Percentiles rank a stretch among this genome's conserved stretches.
phyloP scores from a whole-genome alignment of 92 coral and sea anemone species.

The Epizoanthus scotinus region DNA sequence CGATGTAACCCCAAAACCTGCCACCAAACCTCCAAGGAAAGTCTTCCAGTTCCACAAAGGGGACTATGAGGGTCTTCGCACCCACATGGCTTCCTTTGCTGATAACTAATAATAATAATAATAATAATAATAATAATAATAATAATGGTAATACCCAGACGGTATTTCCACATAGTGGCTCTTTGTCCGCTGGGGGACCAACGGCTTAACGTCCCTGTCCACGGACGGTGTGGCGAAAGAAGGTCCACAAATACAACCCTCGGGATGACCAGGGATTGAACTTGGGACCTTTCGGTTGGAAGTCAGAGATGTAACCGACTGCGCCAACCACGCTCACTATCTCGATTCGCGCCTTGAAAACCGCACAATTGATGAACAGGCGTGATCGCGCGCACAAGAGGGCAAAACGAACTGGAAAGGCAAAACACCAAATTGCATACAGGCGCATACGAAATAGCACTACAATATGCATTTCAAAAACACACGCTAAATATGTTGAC shows the following conservation, averaged over 20 bases:
- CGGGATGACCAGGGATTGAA: too few relatives aligned
- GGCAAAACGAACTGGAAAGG: constrained; percentile 24
- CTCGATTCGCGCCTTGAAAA: constrained; percentile 33
- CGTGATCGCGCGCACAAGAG: constrained; percentile 43
- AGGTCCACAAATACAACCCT: too few relatives aligned
- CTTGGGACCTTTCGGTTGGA: too few relatives aligned
- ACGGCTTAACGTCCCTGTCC: too few relatives aligned
- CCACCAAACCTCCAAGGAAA: constrained; percentile 50
- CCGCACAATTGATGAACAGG: constrained; percentile 50
- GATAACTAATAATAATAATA: constrained; percentile 15
- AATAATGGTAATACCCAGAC: too few relatives aligned
- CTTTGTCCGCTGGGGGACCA: too few relatives aligned
- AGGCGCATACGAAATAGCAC: constrained; percentile 16
- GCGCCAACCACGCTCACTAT: too few relatives aligned
- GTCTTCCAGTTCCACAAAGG: constrained; percentile 47
- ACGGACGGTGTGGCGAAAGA: too few relatives aligned
- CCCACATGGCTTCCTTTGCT: constrained; percentile 41
- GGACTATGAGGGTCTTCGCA: constrained; percentile 37
- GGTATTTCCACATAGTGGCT: too few relatives aligned
- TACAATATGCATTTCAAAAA: constrained; percentile 21
- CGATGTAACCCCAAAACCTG: constrained; percentile 43
- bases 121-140: too few relatives aligned
- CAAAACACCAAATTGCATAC: background rate
- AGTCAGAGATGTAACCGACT: too few relatives aligned
- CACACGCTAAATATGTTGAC: constrained; percentile 47